Conservation (phyloP, 2,113 vertebrate genomes). For the Takifugu flavidus region DNA sequence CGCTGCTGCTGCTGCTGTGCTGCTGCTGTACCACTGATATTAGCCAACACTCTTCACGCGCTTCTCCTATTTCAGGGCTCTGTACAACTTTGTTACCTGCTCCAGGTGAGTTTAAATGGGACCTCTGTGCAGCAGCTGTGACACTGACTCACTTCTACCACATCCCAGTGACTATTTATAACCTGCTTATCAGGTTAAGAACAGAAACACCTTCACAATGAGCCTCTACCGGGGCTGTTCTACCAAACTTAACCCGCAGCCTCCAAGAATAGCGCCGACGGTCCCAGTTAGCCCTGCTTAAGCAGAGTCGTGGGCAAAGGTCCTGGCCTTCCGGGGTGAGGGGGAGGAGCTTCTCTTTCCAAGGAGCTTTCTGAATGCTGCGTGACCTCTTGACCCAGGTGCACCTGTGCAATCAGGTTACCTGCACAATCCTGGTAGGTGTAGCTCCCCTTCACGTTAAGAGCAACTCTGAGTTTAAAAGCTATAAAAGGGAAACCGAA, state of each 20-base stretch:
- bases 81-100: background rate
- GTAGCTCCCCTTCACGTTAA: no score
- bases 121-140: background rate
- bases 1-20: no score
- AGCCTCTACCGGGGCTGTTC: slow-evolving; percentile 35
- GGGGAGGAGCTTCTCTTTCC: background rate
- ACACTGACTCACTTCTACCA: slow-evolving; percentile 11
- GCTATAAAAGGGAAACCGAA: no score
- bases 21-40: no score
- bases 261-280: slow-evolving; percentile 12
- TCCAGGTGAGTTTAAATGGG: slow-evolving; percentile 31
- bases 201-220: slow-evolving; percentile 52
- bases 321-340: slow-evolving; percentile 2
- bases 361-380: background rate
- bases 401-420: background rate
- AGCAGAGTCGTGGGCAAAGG: background rate
- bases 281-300: background rate
- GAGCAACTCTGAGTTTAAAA: no score
- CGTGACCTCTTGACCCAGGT: background rate
- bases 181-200: slow-evolving; percentile 40
- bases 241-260: slow-evolving; percentile 16
- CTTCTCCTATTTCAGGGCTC: no score
- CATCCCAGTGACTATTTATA: slow-evolving; percentile 37
- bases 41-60: no score
- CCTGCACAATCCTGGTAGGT: no score